Evolutionary conservation across 2,113 vertebrate genomes (phyloP).

Genomic region (Agelaius tricolor): DNA sequence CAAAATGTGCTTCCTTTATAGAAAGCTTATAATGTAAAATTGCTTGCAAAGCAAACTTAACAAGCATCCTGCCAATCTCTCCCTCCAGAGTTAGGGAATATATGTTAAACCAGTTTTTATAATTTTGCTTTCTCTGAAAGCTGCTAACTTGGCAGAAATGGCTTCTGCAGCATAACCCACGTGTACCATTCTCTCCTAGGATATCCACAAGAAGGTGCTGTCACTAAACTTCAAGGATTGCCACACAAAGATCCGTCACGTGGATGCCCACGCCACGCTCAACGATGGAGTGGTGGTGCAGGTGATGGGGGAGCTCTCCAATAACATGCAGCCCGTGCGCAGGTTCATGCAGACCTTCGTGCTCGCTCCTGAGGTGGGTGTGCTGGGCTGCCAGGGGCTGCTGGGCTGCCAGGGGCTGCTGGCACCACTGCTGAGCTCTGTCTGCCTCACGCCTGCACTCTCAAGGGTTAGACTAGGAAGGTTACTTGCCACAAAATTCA

Average conservation of each 20-base stretch:
- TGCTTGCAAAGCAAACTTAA: not conserved
- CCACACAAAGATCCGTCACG: conserved; percentile 95
- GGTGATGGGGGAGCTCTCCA: conserved; percentile 97
- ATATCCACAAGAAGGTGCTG: conserved; percentile 96
- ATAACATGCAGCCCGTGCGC: conserved; percentile 96
- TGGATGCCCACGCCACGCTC: conserved; percentile 95
- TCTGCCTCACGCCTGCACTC: not conserved
- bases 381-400: not conserved
- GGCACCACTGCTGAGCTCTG: not conserved
- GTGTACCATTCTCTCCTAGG: not conserved
- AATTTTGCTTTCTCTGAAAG: not conserved
- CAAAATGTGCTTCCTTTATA: not conserved
- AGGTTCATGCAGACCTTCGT: conserved; percentile 99
- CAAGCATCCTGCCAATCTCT: not conserved
- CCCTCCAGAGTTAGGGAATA: not conserved
- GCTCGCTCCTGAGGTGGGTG: conserved; percentile 90
- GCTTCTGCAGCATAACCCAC: not conserved
- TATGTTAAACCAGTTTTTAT: not conserved
- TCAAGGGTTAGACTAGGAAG: not conserved
- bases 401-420: not conserved
- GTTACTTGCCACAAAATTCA: not conserved
- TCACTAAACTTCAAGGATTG: conserved; percentile 95
- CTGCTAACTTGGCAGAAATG: not conserved
- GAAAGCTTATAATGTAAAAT: not conserved
- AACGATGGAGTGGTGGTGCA: conserved; percentile 97